Evolutionary conservation across 2,888 invertebrate genomes (phyloP).

Genomic region (Melanostoma mellinum): DNA sequence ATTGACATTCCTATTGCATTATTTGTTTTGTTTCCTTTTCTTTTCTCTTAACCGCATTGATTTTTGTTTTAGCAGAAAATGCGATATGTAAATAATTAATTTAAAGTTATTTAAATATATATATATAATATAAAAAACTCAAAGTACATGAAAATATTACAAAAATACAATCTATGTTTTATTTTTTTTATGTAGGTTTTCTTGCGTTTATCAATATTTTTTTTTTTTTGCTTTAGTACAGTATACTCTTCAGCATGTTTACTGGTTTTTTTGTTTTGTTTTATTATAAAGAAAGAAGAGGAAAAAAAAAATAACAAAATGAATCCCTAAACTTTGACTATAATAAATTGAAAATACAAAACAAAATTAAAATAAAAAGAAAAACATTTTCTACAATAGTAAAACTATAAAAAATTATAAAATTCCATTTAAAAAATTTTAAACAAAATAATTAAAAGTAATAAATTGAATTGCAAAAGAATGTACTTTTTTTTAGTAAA

Average conservation of each 20-base stretch:
- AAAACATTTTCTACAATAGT: constrained; percentile 43
- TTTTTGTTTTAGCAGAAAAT: constrained; percentile 46
- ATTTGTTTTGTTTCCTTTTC: constrained; percentile 20
- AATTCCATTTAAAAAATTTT: constrained; percentile 36
- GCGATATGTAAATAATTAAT: constrained; percentile 69
- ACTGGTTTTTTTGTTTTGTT: constrained; percentile 16
- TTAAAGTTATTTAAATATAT: constrained; percentile 53
- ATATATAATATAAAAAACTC: constrained; percentile 50
- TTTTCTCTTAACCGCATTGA: constrained; percentile 46
- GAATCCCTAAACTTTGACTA: constrained; percentile 55
- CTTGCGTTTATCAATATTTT: constrained; percentile 9
- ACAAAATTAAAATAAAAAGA: constrained; percentile 33
- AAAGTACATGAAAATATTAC: constrained; percentile 67
- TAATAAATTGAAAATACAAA: constrained; percentile 40
- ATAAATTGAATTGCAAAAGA: constrained; percentile 27
- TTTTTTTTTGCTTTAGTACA: constrained; percentile 49
- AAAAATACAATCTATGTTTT: constrained; percentile 66
- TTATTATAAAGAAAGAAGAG: constrained; percentile 10
- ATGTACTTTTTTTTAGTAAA: background rate
- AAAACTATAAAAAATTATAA: constrained; percentile 39
- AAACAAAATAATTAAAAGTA: constrained; percentile 32
- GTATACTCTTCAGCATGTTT: constrained; percentile 53
- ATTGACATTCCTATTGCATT: constrained; percentile 68
- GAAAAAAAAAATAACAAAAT: constrained; percentile 17
- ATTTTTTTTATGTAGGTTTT: constrained; percentile 30